Conservation (phyloP, 2,797 vertebrate genomes). For the Anomalospiza imberbis region DNA sequence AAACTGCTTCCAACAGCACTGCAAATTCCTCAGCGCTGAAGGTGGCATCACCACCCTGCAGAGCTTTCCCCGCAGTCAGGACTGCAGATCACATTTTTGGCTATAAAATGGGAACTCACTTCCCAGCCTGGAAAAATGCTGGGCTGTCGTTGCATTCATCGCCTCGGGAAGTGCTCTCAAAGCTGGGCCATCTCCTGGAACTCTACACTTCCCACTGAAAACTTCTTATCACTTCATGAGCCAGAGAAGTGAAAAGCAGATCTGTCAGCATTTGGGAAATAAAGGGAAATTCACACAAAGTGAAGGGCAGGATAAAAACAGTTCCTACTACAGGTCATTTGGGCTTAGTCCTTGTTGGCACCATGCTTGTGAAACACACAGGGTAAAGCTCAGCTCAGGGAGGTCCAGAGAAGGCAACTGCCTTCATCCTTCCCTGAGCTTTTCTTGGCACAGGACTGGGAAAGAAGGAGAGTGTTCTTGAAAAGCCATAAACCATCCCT, state of each 20-base stretch:
- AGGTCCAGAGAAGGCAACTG: background rate
- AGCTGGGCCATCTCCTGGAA: background rate
- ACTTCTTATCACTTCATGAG: background rate
- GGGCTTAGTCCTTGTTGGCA: background rate
- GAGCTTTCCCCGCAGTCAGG: background rate
- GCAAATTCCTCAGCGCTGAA: background rate
- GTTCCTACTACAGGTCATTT: background rate
- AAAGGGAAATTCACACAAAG: background rate
- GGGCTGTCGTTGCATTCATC: background rate
- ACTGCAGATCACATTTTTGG: background rate
- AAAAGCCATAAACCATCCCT: background rate
- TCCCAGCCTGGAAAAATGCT: background rate
- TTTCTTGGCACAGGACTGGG: background rate
- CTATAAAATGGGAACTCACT: background rate
- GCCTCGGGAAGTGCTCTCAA: background rate
- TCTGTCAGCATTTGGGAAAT: background rate
- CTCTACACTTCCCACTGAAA: background rate
- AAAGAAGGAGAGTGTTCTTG: background rate
- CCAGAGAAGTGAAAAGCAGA: background rate
- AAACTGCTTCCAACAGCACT: background rate
- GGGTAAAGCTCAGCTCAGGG: background rate
- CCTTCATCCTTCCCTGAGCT: background rate
- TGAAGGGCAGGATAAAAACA: background rate
- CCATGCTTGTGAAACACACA: rapidly evolving
- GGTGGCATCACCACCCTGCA: background rate